Evolutionary conservation across 2,888 invertebrate genomes (phyloP), one percentile per base, ranked within the genome.

Genomic region (Erpobdella octoculata): DNA sequence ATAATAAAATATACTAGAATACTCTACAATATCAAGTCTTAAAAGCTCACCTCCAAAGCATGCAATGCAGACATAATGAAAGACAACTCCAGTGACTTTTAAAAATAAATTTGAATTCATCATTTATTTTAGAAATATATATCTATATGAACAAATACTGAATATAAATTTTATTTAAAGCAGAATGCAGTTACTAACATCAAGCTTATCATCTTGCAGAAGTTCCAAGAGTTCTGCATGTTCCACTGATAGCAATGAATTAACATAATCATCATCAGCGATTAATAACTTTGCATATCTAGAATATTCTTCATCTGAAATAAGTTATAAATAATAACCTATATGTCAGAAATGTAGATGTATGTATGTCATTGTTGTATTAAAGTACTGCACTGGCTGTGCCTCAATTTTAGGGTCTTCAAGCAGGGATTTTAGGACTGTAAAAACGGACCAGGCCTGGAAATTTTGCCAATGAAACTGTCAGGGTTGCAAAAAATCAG

Each of bases 41-140:
- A n/a, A n/a, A n/a, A n/a, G n/a, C n/a, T n/a, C n/a, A n/a, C 79
- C 78, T 79, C 75, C 2, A 81, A 73, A 36, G 75, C 71, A 21
- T 87, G 83, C 67, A 93, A 83, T 18, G 94, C 94, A 83, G 91
- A 88, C 80, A 93, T 89, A 76, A 93, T 88, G 80, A 91, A 95
- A 78, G 90, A 88, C 78, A 89, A 87, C 84, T 95, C 94, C 0
- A 92, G 90, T 15, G 74, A 71, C 80, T 80, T 75, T 35, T 36
- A 72, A 38, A 78, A 77, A 71, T 18, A 2, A 64, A 46, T 31
- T 33, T 37, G 35, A 59, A 48, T 18, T 12, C 21, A 53, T 18
- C 33, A 31, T 6, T 33, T 35, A 8, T 12, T 33, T 35, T 35
- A 9, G 25, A 21, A 18, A 25, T 9, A 59, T 9, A 59, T 25